These are phyloP conservation scores for Ceriagrion tenellum DNA, from an alignment of 2,888 invertebrate species.

Conservation along the genomic window DNA sequence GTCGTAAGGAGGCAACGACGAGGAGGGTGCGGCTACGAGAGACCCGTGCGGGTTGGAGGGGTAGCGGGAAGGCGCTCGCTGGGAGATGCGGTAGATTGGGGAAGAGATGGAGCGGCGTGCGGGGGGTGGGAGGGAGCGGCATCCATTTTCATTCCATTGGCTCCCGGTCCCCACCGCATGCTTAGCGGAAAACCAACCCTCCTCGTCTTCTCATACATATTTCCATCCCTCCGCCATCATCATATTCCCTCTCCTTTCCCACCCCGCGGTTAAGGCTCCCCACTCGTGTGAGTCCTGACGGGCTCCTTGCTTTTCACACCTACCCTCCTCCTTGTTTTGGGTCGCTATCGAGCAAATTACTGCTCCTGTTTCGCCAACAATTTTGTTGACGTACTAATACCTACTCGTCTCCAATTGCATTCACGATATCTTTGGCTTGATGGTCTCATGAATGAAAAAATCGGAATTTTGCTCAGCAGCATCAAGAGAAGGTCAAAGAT, in stretches of 20 bases:
- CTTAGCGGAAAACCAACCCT: not conserved
- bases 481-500: no score
- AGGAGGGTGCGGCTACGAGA: not conserved
- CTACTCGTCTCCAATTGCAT: not conserved
- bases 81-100: not conserved
- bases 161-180: not conserved
- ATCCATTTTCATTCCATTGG: conserved; percentile 54
- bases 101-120: not conserved
- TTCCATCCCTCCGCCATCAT: not conserved
- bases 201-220: not conserved
- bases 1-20: not conserved
- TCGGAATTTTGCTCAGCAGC: no score
- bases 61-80: no score
- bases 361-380: not conserved
- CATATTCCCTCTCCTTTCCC: not conserved
- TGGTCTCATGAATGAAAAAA: no score
- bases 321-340: not conserved
- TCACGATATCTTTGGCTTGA: not conserved
- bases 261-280: not conserved
- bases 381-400: not conserved
- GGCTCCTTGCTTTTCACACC: not conserved
- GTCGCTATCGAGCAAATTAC: not conserved
- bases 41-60: not conserved
- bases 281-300: not conserved
- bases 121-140: not conserved